These are phyloP conservation scores for Sternarchorhynchus goeldii DNA, from an alignment of 2,797 vertebrate genomes.

Conservation along the genomic window DNA sequence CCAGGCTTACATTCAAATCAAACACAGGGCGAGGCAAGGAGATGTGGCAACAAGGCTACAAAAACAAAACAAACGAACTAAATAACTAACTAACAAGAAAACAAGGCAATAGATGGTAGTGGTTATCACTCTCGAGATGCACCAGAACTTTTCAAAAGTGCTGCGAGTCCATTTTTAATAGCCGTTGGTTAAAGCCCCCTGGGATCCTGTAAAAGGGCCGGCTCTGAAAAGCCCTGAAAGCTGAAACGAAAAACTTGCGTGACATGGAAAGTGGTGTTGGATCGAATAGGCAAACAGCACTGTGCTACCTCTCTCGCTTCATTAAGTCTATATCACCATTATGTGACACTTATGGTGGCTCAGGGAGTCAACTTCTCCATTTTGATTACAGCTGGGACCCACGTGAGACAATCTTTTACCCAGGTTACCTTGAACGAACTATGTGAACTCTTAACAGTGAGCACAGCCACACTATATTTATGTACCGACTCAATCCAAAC, in stretches of 20 bases:
- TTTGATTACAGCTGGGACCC: conserved; percentile 33
- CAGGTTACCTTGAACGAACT: conserved; percentile 25
- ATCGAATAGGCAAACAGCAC: conserved; percentile 34
- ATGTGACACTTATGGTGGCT: conserved; percentile 41
- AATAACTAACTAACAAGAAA: neutral
- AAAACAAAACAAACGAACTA: no score
- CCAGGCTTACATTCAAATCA: neutral
- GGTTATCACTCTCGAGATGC: neutral
- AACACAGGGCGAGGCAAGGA: neutral
- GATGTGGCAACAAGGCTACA: no score
- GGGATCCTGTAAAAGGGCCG: conserved; percentile 14
- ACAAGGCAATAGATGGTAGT: neutral
- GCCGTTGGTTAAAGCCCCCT: neutral
- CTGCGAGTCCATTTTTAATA: neutral
- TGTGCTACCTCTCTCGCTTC: conserved; percentile 38
- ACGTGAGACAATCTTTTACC: conserved; percentile 24
- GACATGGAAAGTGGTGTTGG: conserved; percentile 31
- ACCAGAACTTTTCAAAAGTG: neutral
- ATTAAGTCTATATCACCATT: conserved; percentile 50
- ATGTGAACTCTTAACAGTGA: neutral
- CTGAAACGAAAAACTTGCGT: conserved; percentile 14
- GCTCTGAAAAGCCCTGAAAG: conserved; percentile 25
- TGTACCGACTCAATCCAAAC: neutral
- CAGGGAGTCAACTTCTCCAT: conserved; percentile 27
- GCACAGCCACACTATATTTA: neutral